These are phyloP conservation scores for Charanyca ferruginea DNA, from an alignment of 2,888 invertebrate species.

Conservation along the genomic window DNA sequence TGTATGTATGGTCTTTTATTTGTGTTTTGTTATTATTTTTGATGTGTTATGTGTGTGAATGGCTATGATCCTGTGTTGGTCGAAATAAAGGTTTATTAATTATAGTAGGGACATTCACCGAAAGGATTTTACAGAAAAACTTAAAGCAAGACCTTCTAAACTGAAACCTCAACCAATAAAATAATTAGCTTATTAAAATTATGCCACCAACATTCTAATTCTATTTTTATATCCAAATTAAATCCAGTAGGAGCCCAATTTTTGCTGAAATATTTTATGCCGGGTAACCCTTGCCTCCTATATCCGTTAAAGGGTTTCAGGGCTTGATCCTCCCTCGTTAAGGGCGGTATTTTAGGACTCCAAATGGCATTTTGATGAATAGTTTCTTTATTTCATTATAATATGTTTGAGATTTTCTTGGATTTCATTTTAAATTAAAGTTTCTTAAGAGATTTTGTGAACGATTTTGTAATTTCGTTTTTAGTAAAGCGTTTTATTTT, in stretches of 20 bases:
- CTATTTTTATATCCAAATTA: conserved; percentile 42
- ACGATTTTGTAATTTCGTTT: background rate
- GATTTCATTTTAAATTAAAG: conserved; percentile 1
- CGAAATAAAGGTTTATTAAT: too few relatives aligned
- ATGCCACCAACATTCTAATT: background rate
- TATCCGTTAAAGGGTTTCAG: conserved; percentile 38
- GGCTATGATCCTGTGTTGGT: too few relatives aligned
- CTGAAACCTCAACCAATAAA: too few relatives aligned
- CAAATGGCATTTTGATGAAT: conserved; percentile 64
- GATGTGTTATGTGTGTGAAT: too few relatives aligned
- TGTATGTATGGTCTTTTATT: too few relatives aligned
- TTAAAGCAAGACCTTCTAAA: too few relatives aligned
- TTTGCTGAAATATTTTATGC: conserved; percentile 45
- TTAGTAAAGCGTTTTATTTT: conserved; percentile 3
- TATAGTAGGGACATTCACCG: too few relatives aligned
- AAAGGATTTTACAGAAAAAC: too few relatives aligned
- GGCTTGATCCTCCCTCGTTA: conserved; percentile 45
- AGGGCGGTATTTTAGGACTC: conserved; percentile 50
- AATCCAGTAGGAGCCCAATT: conserved; percentile 43
- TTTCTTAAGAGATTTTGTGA: background rate
- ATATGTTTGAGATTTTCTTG: conserved; percentile 25
- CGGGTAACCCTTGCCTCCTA: conserved; percentile 27
- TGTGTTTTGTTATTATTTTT: too few relatives aligned
- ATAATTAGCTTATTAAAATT: background rate
- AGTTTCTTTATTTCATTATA: conserved; percentile 42